phyloP scores from a whole-genome alignment of 2,797 vertebrate genomes.

The Morelia viridis region DNA sequence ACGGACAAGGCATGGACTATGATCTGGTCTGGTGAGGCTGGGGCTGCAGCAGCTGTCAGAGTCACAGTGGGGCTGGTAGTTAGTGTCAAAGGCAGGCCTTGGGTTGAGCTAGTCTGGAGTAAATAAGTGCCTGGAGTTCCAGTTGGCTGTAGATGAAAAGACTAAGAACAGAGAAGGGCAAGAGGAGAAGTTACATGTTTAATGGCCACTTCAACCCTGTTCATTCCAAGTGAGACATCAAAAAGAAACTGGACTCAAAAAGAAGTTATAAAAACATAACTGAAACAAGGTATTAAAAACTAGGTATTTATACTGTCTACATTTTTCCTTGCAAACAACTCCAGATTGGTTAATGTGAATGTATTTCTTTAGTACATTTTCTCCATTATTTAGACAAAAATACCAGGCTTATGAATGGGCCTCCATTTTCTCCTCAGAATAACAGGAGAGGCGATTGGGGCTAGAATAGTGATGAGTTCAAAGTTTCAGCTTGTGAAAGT shows the following conservation, averaged over 20 bases:
- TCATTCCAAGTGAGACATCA: not conserved
- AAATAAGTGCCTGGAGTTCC: conserved; percentile 94
- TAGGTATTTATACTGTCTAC: too few species aligned
- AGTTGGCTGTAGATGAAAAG: conserved; percentile 95
- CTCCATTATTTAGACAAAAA: not conserved
- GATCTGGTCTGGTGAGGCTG: conserved; percentile 95
- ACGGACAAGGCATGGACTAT: conserved; percentile 95
- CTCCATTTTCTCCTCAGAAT: not conserved
- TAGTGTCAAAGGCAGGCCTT: conserved; percentile 88
- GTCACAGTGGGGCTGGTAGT: conserved; percentile 87
- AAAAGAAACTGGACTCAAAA: not conserved
- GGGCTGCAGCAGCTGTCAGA: conserved; percentile 84
- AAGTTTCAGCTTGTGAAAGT: too few species aligned
- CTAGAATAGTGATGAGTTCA: not conserved
- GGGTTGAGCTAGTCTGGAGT: conserved; percentile 90
- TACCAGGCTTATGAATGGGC: too few species aligned
- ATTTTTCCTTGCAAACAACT: not conserved
- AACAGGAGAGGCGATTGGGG: too few species aligned
- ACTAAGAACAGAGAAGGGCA: conserved; percentile 72
- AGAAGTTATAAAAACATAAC: not conserved
- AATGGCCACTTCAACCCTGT: rapidly evolving
- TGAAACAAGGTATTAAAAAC: not conserved
- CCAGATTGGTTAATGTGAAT: too few species aligned
- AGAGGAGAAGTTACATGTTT: not conserved
- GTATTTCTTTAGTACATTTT: not conserved